Base-by-base conservation (phyloP, 2,113 vertebrate genomes). In the Nothoprocta pentlandii region DNA sequence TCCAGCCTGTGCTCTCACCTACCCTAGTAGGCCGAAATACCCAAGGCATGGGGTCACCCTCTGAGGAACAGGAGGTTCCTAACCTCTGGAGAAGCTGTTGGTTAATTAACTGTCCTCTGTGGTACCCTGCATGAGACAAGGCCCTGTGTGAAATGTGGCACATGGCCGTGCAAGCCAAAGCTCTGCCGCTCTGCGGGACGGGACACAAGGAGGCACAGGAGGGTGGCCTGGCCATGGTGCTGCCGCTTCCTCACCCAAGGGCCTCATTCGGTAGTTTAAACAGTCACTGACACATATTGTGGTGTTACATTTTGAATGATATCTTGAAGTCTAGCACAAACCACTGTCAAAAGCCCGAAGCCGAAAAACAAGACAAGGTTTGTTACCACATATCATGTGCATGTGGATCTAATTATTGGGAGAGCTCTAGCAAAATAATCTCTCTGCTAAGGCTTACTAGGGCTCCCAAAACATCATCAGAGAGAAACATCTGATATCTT, bases 321-420 rank as follows among this genome's bases (percentile, higher is more conserved):
- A 79, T 19, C n/a, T 64, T 86, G 53, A 92, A 88, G 61, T 88
- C 93, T 36, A 90, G 36, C 36, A 44, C 44, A 84, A 88, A 70
- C 58, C 32, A 36, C 34, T 46, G 47, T n/a, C 61, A 68, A 51
- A 71, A 23, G 68, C 28, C 62, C 78, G 56, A 71, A 80, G 61
- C 11, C 56, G 69, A 90, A 91, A 94, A 74, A 76, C 51, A 85
- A 75, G 85, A 61, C 58, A 68, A 56, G 49, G 56, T 32, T 83
- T 30, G 41, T 19, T 30, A 42, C 63, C 1, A 0, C 80, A 23
- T 4, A 5, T 41, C 74, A 12, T 4, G 6, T 36, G 16, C 85
- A 81, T 51, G 22, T 78, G 89, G 86, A 73, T 73, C 58, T 81
- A 76, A 89, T 89, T 91, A 88, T 9, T 0, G 0, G n/a, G 8